A percentile compares a stretch with the other conserved stretches of the same genome.
These are phyloP conservation scores for Hippasteria phrygiana DNA, from an alignment of 53 echinoderm and acorn worm genomes.

Conservation along the genomic window DNA sequence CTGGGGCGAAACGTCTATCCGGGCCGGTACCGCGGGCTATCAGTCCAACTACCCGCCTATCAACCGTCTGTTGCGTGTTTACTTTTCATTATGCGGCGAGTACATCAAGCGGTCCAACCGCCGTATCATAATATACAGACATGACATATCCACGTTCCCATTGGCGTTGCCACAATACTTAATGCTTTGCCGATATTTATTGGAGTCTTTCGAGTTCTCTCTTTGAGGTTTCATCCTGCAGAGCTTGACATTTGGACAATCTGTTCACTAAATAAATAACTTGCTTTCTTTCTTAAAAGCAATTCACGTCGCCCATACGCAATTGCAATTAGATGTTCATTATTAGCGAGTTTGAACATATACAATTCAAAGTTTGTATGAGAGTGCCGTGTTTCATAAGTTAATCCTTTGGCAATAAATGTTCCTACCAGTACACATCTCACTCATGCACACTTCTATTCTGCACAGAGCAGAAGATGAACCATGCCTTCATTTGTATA, in stretches of 20 bases:
- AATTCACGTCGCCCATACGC: too few species aligned
- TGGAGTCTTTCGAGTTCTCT: not conserved
- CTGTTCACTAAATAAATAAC: not conserved
- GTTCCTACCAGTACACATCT: too few species aligned
- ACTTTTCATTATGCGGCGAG: conserved; percentile 72
- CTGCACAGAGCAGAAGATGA: too few species aligned
- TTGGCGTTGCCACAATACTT: conserved; percentile 42
- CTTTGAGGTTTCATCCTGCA: not conserved
- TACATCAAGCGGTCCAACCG: conserved; percentile 47
- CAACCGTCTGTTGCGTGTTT: conserved; percentile 59
- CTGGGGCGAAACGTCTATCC: conserved; percentile 34
- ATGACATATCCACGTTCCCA: conserved; percentile 33
- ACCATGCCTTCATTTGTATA: too few species aligned
- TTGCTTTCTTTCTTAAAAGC: too few species aligned
- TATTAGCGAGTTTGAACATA: too few species aligned
- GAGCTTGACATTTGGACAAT: not conserved
- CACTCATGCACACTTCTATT: too few species aligned
- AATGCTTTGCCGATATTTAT: conserved; percentile 24
- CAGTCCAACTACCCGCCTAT: conserved; percentile 2
- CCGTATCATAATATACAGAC: conserved; percentile 47
- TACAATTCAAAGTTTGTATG: too few species aligned
- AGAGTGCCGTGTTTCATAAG: too few species aligned
- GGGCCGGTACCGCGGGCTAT: conserved; percentile 47
- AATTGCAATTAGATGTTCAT: too few species aligned
- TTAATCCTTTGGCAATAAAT: too few species aligned